Evolutionary conservation across 2,888 invertebrate species (phyloP), one percentile per base, ranked within the genome.

Genomic region (Gandaritis pyraliata): DNA sequence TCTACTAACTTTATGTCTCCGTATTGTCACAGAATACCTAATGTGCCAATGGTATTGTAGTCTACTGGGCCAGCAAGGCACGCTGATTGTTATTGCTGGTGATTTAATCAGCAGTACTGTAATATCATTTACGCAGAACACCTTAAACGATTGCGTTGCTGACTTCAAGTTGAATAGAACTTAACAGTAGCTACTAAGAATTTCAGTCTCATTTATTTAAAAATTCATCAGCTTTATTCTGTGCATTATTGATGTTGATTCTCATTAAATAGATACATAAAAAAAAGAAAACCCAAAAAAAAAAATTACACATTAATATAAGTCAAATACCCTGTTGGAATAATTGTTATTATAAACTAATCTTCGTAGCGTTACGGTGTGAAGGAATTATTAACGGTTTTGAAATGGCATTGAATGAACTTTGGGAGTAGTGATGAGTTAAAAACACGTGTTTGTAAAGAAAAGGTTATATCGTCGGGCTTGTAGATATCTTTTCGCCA

Each of bases 281-380:
- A 55, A 51, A 47, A 55, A 55, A 51, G 5, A 50, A 47, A 58
- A 38, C 47, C n/a, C n/a, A n/a, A 39, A 51, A 55, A 58, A 54
- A 54, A 46, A 47, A 45, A 29, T 18, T 23, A 23, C 16, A 45
- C 5, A 2, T 41, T 47, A 61, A 16, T 23, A 10, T 45, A 51
- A 63, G 63, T 63, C 63, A 63, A 63, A 63, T 63, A 63, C 63
- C 63, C 63, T 51, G 48, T 48, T 58, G 47, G 48, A 58, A 58
- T 58, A 62, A 54, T 63, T 59, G 58, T 36, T 63, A 38, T 56
- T 59, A 43, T 59, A 41, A 47, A 51, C 46, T 45, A 45, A 16
- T 41, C 15, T 50, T 51, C 50, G 43, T 58, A 55, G 49, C 12
- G 29, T 54, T 63, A 47, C 47, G 55, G 55, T 55, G 47, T 52